These are phyloP conservation scores for Embidobia sp. DNA, from an alignment of 2,888 invertebrate species.

Conservation along the genomic window DNA sequence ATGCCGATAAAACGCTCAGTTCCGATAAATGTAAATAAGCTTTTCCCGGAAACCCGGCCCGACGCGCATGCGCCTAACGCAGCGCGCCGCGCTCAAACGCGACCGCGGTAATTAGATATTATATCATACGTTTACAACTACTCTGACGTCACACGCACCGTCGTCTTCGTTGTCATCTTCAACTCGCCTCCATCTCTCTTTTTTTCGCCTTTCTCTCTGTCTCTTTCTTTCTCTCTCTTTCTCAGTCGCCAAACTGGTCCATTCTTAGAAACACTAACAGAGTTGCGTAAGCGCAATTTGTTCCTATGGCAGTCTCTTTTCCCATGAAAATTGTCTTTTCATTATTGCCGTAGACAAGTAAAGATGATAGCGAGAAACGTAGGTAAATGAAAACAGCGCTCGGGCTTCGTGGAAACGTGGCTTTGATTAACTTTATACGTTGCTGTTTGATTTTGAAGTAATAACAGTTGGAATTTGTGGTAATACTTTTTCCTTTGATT, in stretches of 20 bases:
- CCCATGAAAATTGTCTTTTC: background rate
- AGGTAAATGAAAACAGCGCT: no score
- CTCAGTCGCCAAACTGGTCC: constrained; percentile 12
- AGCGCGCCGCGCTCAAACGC: background rate
- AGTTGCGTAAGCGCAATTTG: constrained; percentile 32
- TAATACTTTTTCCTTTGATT: no score
- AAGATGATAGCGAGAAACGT: no score
- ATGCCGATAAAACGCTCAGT: constrained; percentile 45
- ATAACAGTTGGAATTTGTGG: no score
- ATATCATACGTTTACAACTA: constrained; percentile 48
- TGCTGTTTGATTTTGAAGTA: no score
- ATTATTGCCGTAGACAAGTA: background rate
- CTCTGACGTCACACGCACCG: constrained; percentile 19
- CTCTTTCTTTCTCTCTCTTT: constrained; percentile 2
- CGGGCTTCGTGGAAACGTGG: no score
- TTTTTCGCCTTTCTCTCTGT: background rate
- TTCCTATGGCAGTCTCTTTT: background rate
- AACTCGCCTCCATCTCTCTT: background rate
- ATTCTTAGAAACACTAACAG: constrained; percentile 38
- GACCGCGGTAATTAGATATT: constrained; percentile 38
- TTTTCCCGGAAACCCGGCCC: no score
- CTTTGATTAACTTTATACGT: no score
- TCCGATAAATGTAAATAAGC: constrained; percentile 55
- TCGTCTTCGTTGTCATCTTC: constrained; percentile 11
- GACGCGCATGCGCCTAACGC: constrained; percentile 16